A percentile compares a stretch with the other conserved stretches of the same genome.
Conservation (phyloP, 92 coral and sea anemone species). For the Desmophyllum pertusum region DNA sequence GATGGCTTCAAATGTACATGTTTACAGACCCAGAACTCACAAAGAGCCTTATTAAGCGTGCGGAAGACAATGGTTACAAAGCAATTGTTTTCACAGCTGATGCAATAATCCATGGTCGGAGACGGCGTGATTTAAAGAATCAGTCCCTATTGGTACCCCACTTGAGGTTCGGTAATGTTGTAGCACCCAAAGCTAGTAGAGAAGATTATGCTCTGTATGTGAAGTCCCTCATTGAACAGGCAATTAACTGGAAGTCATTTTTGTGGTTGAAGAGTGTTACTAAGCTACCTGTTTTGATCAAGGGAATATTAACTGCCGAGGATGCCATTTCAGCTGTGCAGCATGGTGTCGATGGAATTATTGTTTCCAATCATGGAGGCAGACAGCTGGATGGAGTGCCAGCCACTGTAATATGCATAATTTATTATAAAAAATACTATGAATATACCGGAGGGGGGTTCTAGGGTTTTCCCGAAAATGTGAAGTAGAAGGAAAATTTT, state of each 20-base stretch:
- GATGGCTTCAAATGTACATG: conserved; percentile 67
- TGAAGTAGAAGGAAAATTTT: too few relatives aligned
- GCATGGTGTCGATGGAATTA: conserved; percentile 76
- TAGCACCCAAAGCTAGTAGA: not conserved
- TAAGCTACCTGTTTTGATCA: conserved; percentile 66
- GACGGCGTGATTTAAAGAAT: conserved; percentile 18
- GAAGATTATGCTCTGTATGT: conserved; percentile 6
- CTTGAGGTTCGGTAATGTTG: conserved; percentile 20
- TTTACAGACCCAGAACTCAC: conserved; percentile 32
- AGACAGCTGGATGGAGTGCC: conserved; percentile 82
- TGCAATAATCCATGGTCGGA: conserved; percentile 43
- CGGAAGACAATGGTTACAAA: conserved; percentile 74
- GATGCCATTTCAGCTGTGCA: conserved; percentile 80
- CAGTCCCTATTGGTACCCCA: conserved; percentile 10
- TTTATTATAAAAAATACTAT: not conserved
- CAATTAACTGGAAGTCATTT: conserved; percentile 60
- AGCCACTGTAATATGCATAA: conserved; percentile 55
- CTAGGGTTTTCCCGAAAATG: too few relatives aligned
- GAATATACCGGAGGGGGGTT: too few relatives aligned
- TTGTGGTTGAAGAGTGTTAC: conserved; percentile 67
- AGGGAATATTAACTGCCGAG: conserved; percentile 79
- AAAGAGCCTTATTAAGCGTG: conserved; percentile 45
- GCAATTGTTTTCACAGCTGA: conserved; percentile 80
- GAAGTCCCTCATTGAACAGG: conserved; percentile 18
- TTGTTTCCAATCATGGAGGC: conserved; percentile 90